Evolutionary conservation across 2,113 vertebrate genomes (phyloP).

Genomic region (Perca schrenkii): DNA sequence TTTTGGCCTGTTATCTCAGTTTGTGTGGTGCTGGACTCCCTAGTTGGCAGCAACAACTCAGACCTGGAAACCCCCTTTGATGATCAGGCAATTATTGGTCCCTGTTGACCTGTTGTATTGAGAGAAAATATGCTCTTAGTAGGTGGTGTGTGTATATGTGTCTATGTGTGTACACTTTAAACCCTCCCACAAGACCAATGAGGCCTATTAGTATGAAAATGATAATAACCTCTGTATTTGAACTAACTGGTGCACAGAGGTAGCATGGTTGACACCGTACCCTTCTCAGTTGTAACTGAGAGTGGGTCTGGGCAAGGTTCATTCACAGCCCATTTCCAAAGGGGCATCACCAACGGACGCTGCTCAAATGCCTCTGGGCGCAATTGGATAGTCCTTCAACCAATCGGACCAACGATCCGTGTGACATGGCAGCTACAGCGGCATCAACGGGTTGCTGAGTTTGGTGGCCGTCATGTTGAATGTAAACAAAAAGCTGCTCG

Average conservation of each 20-base stretch:
- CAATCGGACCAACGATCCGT: no score
- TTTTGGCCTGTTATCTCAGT: conserved; percentile 41
- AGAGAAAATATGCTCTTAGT: conserved; percentile 46
- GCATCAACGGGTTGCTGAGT: no score
- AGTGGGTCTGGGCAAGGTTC: no score
- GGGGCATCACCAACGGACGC: no score
- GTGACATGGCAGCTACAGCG: no score
- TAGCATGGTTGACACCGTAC: no score
- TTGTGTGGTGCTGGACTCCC: conserved; percentile 43
- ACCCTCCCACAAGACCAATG: conserved; percentile 30
- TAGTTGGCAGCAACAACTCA: conserved; percentile 45
- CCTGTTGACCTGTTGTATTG: conserved; percentile 47
- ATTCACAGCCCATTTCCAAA: no score
- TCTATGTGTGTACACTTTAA: conserved; percentile 24
- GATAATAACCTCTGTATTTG: conserved; percentile 16
- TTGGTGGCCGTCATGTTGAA: no score
- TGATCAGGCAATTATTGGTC: conserved; percentile 53
- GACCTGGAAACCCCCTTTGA: conserved; percentile 53
- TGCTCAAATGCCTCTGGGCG: no score
- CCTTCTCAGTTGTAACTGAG: no score
- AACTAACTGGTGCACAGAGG: conserved; percentile 28
- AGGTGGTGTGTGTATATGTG: conserved; percentile 36
- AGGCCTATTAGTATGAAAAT: conserved; percentile 45
- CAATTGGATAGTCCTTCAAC: no score
- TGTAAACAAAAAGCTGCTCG: no score